Evolutionary conservation across 2,113 vertebrate species (phyloP).

Genomic region (Aptenodytes patagonicus): DNA sequence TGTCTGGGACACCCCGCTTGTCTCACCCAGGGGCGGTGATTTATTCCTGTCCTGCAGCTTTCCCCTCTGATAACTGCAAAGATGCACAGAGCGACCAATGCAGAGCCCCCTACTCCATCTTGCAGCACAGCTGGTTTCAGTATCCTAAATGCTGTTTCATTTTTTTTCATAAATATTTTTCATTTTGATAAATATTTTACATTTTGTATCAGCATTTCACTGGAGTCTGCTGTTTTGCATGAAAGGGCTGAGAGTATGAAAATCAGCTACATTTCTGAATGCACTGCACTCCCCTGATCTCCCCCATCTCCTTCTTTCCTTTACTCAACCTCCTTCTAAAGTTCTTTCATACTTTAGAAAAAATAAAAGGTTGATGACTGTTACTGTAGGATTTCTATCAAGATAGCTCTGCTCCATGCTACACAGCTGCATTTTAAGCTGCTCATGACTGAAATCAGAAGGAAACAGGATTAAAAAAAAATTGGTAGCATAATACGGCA

Average conservation of each 20-base stretch:
- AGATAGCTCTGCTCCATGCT: background rate
- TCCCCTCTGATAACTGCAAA: background rate
- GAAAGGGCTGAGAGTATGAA: background rate
- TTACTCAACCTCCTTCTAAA: background rate
- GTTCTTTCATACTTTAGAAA: background rate
- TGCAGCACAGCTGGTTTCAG: background rate
- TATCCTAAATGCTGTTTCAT: background rate
- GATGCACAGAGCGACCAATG: rapidly evolving
- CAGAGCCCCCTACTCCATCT: background rate
- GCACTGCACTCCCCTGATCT: background rate
- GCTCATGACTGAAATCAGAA: background rate
- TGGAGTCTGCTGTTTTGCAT: background rate
- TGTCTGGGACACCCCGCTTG: background rate
- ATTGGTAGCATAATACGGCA: background rate
- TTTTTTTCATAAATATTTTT: background rate
- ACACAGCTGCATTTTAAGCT: background rate
- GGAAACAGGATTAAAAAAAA: rapidly evolving
- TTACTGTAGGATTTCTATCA: background rate
- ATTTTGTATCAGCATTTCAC: background rate
- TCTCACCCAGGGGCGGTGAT: rapidly evolving
- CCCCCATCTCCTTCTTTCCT: background rate
- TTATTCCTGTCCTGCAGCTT: background rate
- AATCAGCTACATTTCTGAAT: constrained; percentile 5
- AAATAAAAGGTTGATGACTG: background rate
- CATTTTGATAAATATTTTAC: background rate